Conservation (phyloP, 1,140 invertebrate genomes). For the Orchesella cincta region DNA sequence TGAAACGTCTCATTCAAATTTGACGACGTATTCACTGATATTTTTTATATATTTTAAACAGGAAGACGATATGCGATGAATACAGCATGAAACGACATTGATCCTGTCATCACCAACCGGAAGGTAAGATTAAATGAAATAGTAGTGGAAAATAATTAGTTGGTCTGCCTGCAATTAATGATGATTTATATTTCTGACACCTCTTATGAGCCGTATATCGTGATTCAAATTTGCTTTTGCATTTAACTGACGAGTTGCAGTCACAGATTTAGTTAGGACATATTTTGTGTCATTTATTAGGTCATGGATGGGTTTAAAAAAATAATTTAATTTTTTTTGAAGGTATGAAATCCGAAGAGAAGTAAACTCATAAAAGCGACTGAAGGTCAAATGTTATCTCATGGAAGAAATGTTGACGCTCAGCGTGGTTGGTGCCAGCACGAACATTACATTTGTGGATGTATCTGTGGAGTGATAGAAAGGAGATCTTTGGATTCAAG, state of each 20-base stretch:
- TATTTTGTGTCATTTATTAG: neutral
- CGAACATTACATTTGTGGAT: neutral
- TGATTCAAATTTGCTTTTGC: constrained; percentile 37
- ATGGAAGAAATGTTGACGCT: too few relatives aligned
- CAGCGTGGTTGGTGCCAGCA: neutral
- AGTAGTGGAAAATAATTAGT: neutral
- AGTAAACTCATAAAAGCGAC: too few relatives aligned
- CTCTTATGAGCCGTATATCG: constrained; percentile 34
- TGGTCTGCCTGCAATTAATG: neutral
- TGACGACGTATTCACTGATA: too few relatives aligned
- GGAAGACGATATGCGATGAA: too few relatives aligned
- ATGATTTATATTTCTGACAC: constrained; percentile 37
- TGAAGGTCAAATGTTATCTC: too few relatives aligned
- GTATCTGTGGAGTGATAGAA: constrained; percentile 16
- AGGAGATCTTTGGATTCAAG: too few relatives aligned
- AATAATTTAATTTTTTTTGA: too few relatives aligned
- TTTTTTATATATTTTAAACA: too few relatives aligned
- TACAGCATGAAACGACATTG: too few relatives aligned
- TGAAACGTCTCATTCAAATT: too few relatives aligned
- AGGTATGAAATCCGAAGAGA: too few relatives aligned
- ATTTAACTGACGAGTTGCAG: constrained; percentile 9
- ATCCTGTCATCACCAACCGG: neutral
- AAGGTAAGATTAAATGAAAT: neutral
- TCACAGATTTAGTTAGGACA: neutral
- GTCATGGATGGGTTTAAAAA: neutral